phyloP scores from a whole-genome alignment of 1,140 invertebrate species.

The Hetaerina americana region DNA sequence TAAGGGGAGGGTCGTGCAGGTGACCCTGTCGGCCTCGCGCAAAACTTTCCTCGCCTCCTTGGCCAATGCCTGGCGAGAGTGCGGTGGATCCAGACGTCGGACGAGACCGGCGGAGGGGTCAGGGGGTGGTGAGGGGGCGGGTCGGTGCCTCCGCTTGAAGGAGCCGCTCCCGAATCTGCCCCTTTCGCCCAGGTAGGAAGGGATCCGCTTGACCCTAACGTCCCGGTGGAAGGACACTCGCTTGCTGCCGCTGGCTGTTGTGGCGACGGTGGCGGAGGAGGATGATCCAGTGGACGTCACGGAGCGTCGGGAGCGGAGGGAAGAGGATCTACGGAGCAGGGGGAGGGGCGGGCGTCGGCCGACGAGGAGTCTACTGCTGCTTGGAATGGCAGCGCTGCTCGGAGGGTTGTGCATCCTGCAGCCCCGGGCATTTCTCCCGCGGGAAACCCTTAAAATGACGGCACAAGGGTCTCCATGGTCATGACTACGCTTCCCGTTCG shows the following conservation, averaged over 20 bases:
- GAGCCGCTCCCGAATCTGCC: conserved; percentile 28
- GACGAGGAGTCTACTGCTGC: background rate
- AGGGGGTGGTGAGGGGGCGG: conserved; percentile 33
- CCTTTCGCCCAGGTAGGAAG: conserved; percentile 22
- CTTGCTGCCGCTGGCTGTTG: background rate
- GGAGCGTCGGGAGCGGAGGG: background rate
- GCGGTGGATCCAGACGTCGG: conserved; percentile 30
- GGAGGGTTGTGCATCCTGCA: background rate
- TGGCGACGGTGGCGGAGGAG: background rate
- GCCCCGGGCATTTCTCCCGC: background rate
- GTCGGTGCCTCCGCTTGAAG: conserved; percentile 31
- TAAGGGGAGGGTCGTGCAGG: conserved; percentile 31
- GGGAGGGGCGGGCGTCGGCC: background rate
- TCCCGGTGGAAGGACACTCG: conserved; percentile 77
- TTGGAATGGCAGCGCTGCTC: background rate
- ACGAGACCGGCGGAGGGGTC: conserved; percentile 47
- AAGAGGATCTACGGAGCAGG: background rate
- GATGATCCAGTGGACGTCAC: background rate
- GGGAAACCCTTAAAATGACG: too few species aligned
- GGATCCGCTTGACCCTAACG: conserved; percentile 73
- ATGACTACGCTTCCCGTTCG: too few species aligned
- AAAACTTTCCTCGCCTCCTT: conserved; percentile 55
- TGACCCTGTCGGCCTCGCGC: conserved; percentile 46
- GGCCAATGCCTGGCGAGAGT: conserved; percentile 49
- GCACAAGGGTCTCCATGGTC: too few species aligned